Percentiles rank a stretch among this genome's conserved stretches.
These are phyloP conservation scores for Polydrusus tereticollis DNA, from an alignment of 2,888 invertebrate species.

Conservation along the genomic window DNA sequence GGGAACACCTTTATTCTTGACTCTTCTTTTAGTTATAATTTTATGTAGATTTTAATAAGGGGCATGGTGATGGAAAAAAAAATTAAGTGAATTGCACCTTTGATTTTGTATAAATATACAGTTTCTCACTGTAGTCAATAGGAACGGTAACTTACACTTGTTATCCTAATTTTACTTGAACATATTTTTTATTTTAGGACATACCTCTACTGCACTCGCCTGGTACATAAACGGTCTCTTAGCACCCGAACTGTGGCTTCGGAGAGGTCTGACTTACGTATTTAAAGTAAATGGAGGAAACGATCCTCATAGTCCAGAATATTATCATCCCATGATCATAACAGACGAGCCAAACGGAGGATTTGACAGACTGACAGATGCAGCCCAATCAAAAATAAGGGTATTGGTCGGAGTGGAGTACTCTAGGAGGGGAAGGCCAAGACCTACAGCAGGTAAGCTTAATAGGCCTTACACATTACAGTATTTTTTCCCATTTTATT, in stretches of 20 bases:
- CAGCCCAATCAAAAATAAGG: constrained; percentile 78
- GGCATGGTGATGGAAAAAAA: too few species aligned
- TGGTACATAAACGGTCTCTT: constrained; percentile 95
- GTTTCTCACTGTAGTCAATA: too few species aligned
- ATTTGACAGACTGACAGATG: constrained; percentile 79
- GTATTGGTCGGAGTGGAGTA: constrained; percentile 86
- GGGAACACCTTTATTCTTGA: too few species aligned
- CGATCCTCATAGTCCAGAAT: constrained; percentile 86
- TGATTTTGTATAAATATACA: too few species aligned
- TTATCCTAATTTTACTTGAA: too few species aligned
- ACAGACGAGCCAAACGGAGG: constrained; percentile 89
- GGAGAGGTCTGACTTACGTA: constrained; percentile 86
- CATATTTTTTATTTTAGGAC: constrained; percentile 67
- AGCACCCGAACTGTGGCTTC: constrained; percentile 88
- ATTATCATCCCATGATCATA: constrained; percentile 91
- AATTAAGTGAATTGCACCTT: too few species aligned
- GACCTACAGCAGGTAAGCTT: constrained; percentile 78
- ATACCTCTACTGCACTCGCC: constrained; percentile 79
- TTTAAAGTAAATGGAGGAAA: constrained; percentile 88
- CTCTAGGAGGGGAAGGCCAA: constrained; percentile 84
- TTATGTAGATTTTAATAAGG: too few species aligned
- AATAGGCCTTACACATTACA: not conserved
- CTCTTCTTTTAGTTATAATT: too few species aligned
- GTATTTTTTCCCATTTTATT: too few species aligned
- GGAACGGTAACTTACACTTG: too few species aligned